Conservation (phyloP, 2,888 invertebrate genomes). For the Cerastis rubricosa region DNA sequence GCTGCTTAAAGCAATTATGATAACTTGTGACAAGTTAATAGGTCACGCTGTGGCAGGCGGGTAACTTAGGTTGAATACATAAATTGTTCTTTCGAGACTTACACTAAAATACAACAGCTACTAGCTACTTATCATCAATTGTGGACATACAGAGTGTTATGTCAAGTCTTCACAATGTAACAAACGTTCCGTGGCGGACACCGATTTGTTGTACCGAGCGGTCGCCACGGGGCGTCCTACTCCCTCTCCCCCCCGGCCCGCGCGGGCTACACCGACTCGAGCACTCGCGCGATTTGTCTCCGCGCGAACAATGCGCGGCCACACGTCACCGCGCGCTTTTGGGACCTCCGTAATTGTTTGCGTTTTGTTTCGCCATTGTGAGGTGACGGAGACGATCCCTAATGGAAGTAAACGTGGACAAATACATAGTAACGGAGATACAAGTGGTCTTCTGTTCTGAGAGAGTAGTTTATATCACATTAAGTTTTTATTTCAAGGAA, state of each 20-base stretch:
- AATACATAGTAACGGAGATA: constrained; percentile 17
- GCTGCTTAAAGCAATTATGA: neutral
- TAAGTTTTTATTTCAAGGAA: neutral
- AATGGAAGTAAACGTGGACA: constrained; percentile 42
- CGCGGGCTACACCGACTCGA: neutral
- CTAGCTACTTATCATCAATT: neutral
- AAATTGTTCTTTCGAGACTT: neutral
- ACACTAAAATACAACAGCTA: neutral
- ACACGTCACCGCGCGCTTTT: constrained; percentile 34
- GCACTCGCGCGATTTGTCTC: constrained; percentile 29
- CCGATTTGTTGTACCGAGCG: constrained; percentile 9
- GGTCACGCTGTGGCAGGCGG: neutral
- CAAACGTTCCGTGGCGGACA: constrained; percentile 7
- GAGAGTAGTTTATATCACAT: neutral
- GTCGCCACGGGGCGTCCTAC: neutral
- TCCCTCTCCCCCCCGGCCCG: rapidly evolving
- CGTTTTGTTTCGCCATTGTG: constrained; percentile 49
- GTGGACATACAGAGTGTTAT: neutral
- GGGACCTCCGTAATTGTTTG: constrained; percentile 41
- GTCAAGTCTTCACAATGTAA: constrained; percentile 15
- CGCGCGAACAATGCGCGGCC: constrained; percentile 42
- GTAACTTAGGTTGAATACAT: neutral
- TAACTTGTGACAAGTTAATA: neutral
- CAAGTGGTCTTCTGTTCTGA: neutral
- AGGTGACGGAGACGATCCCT: constrained; percentile 11